These are phyloP conservation scores for Zingel zingel DNA, from an alignment of 2,113 vertebrate genomes.

Conservation along the genomic window DNA sequence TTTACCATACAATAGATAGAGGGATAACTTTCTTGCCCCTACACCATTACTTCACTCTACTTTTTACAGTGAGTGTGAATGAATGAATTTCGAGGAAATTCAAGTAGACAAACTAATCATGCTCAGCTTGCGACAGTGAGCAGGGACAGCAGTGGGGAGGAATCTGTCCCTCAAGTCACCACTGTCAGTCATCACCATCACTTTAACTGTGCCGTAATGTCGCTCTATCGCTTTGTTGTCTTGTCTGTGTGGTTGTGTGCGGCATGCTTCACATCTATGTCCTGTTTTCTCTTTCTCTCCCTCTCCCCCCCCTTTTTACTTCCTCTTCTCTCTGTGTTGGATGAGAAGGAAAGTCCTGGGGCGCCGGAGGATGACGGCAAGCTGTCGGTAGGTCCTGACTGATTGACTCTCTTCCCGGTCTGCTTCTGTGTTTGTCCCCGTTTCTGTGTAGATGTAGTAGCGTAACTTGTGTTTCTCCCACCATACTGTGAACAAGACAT, in stretches of 20 bases:
- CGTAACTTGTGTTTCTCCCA: conserved; percentile 37
- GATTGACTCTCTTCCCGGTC: conserved; percentile 64
- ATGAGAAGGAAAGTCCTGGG: conserved; percentile 84
- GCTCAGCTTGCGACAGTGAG: conserved; percentile 32
- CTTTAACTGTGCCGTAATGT: conserved; percentile 54
- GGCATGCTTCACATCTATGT: conserved; percentile 84
- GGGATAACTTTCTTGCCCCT: not conserved
- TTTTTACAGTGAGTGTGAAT: not conserved
- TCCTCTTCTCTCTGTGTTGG: conserved; percentile 77
- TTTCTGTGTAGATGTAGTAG: conserved; percentile 58
- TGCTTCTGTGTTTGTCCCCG: conserved; percentile 67
- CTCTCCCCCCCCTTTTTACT: conserved; percentile 56
- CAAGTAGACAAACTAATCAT: conserved; percentile 27
- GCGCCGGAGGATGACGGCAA: conserved; percentile 84
- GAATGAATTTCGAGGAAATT: conserved; percentile 38
- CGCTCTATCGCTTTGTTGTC: conserved; percentile 59
- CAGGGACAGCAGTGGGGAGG: conserved; percentile 36
- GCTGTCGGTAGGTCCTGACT: conserved; percentile 86
- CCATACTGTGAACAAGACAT: conserved; percentile 49
- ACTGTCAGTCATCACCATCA: conserved; percentile 56
- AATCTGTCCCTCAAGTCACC: conserved; percentile 64
- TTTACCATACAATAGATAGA: not conserved
- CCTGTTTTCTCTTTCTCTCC: conserved; percentile 76
- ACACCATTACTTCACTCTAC: not conserved
- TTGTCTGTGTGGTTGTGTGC: conserved; percentile 64